phyloP scores from a whole-genome alignment of 2,888 invertebrate species.

The Laothoe populi region DNA sequence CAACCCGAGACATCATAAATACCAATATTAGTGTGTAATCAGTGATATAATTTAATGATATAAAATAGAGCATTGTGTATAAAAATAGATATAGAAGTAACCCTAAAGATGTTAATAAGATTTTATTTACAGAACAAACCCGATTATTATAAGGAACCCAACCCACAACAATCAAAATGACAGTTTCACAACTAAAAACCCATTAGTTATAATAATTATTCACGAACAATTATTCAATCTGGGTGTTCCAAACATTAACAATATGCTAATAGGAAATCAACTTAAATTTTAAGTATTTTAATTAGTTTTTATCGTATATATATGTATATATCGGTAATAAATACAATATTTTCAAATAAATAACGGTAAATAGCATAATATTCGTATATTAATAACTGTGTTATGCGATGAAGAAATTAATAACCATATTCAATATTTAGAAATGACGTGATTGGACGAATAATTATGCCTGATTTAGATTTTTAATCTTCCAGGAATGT shows the following conservation, averaged over 20 bases:
- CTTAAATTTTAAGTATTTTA: constrained; percentile 47
- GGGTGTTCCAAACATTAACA: constrained; percentile 45
- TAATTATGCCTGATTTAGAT: not conserved
- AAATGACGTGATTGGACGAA: not conserved
- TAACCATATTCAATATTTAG: not conserved
- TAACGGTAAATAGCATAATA: constrained; percentile 23
- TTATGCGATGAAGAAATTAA: constrained; percentile 1
- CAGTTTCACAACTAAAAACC: not conserved
- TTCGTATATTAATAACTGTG: constrained; percentile 2
- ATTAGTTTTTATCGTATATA: constrained; percentile 47
- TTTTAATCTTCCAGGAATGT: too few relatives aligned
- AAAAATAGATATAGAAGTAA: too few relatives aligned
- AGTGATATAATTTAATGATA: too few relatives aligned
- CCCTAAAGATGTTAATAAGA: too few relatives aligned
- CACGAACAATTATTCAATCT: constrained; percentile 33
- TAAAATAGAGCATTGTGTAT: too few relatives aligned
- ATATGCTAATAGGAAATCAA: constrained; percentile 47
- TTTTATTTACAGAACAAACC: too few relatives aligned
- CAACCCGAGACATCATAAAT: too few relatives aligned
- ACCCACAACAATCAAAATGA: constrained; percentile 11
- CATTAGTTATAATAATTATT: constrained; percentile 8
- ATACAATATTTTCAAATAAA: constrained; percentile 19
- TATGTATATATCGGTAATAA: constrained; percentile 32
- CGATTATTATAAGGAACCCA: not conserved
- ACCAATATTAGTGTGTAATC: too few relatives aligned